Base-by-base conservation (phyloP, 2,888 invertebrate genomes). In the Blera fallax region DNA sequence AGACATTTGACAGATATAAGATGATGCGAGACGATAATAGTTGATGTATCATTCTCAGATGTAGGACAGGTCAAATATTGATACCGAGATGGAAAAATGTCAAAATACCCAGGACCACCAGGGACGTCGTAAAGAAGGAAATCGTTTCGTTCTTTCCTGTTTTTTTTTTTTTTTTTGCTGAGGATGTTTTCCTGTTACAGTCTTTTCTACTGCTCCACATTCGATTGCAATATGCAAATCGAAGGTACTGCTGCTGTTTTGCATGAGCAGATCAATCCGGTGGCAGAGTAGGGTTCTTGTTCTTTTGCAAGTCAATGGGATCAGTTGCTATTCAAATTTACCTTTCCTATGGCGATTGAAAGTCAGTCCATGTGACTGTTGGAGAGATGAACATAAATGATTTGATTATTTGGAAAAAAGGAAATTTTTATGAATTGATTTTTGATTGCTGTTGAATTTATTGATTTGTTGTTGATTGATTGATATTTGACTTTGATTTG, bases 391-490 rank as follows among this genome's bases (percentile, higher is more conserved):
- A 43, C 27, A 74, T 69, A 74, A 83, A 69, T 84, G 65, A 78
- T 70, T 80, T 70, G 60, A 60, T 80, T 60, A 67, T 80, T 83
- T 78, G 56, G 62, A 60, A 62, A 67, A 64, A 60, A 62, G 60
- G 85, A 85, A 76, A 80, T 70, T 85, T 85, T 85, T 85, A 85
- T 85, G 85, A 85, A 85, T 85, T 85, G 80, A 80, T 85, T 77
- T 85, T 85, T 85, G 85, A 85, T 85, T 85, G 85, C 85, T 67
- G 85, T 67, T 76, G 70, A 70, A 85, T 85, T 85, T 85, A 85
- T 85, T 85, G 85, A 81, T 85, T 67, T 45, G 52, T 34, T 48
- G 8, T 24, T 80, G 85, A 85, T 85, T 72, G 85, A 85, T 85
- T 80, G 70, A 32, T 27, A 67, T 72, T 80, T 80, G 85, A 65